Evolutionary conservation across 2,797 vertebrate species (phyloP).

Genomic region (Hafferia zeledoni): DNA sequence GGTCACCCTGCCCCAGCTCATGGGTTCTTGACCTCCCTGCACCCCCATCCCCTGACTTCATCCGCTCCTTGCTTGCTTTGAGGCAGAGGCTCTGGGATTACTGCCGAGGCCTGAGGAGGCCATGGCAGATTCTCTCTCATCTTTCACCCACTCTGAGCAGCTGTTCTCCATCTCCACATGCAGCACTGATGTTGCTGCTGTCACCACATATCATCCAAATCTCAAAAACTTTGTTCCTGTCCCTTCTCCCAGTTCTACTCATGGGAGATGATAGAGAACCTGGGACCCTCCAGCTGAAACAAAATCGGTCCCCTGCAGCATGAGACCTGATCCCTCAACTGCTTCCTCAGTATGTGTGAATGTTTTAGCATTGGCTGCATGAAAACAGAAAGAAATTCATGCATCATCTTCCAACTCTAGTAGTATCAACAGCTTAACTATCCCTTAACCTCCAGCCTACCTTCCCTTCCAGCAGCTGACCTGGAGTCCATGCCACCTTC

Average conservation of each 20-base stretch:
- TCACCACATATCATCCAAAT: background rate
- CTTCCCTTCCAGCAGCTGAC: background rate
- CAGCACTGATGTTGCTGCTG: background rate
- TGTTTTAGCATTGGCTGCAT: background rate
- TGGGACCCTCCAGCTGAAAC: background rate
- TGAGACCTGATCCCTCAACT: background rate
- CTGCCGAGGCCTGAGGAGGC: background rate
- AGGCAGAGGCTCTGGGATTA: rapidly evolving
- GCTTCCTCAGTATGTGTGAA: background rate
- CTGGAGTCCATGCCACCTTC: background rate
- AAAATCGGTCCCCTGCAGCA: background rate
- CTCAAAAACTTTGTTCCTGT: background rate
- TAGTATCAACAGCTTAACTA: background rate
- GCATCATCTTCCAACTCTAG: background rate
- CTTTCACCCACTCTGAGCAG: background rate
- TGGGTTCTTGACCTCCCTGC: background rate
- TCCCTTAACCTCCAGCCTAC: background rate
- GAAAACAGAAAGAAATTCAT: background rate
- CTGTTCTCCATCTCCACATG: background rate
- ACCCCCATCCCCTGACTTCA: rapidly evolving
- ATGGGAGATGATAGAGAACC: background rate
- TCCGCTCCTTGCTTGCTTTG: background rate
- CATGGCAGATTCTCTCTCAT: background rate
- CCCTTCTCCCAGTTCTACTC: background rate
- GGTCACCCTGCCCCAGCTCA: rapidly evolving